Base-by-base conservation (phyloP, 2,888 invertebrate species). In the Pollenia amentaria region DNA sequence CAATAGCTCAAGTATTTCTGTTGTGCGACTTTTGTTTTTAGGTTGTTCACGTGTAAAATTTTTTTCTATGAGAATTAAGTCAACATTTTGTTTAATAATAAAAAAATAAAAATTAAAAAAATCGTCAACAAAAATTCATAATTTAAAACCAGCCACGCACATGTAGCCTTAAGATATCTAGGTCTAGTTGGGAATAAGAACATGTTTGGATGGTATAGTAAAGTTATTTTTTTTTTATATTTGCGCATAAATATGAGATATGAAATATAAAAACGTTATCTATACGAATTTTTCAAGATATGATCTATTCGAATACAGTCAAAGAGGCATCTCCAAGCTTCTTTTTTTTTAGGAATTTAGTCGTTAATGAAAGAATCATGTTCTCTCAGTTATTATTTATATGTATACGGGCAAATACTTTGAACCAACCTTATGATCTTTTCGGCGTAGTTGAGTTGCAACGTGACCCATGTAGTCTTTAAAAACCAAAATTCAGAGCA, bases 101-200 rank as follows among this genome's bases (percentile, higher is more conserved):
- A 48, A 51, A 46, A 78, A n/a, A n/a, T n/a, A n/a, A n/a, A n/a
- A n/a, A n/a, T n/a, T n/a, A n/a, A n/a, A 65, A 57, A 60, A 18
- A 2, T 53, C 2, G 40, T 11, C 7, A 51, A 57, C 10, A 12
- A 55, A 57, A 60, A 60, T 11, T 51, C 16, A 46, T 51, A 16
- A 62, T 70, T 79, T 55, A 73, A 57, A 64, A 57, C 55, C 42
- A 70, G 44, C 21, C 72, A 86, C 75, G 83, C 82, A 75, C 53
- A 79, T 72, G 7, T 40, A 18, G 12, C 14, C 29, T 65, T 40
- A 62, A 82, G 72, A 85, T 69, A 67, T 76, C 75, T 76, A 60
- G 51, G 18, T 44, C 38, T 79, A 42, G 9, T 38, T 60, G 46
- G 2, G 2, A 48, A 64, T 18, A 64, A 64, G 42, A 64, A 64